Conservation (phyloP, 2,888 invertebrate genomes). For the Drosophila gaucha region DNA sequence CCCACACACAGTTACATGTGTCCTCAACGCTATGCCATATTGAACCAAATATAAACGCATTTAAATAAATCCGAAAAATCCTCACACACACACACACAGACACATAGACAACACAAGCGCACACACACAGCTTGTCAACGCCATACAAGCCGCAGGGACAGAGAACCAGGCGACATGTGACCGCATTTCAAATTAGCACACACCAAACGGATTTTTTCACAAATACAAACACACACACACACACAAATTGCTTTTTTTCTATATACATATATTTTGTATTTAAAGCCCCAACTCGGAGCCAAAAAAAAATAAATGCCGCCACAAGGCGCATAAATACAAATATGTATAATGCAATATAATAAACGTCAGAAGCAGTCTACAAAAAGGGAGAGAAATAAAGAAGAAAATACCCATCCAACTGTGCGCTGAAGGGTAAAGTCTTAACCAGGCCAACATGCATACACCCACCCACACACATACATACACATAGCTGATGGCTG, state of each 20-base stretch:
- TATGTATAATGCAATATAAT: conserved; percentile 75
- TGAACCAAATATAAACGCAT: conserved; percentile 67
- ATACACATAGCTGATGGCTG: conserved; percentile 5
- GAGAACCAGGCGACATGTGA: conserved; percentile 47
- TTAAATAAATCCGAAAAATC: conserved; percentile 73
- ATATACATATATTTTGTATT: conserved; percentile 37
- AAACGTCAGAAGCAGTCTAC: conserved; percentile 70
- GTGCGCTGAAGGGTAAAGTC: conserved; percentile 42
- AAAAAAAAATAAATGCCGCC: conserved; percentile 39
- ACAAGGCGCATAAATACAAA: conserved; percentile 71
- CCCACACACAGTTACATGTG: conserved; percentile 18
- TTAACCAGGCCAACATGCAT: conserved; percentile 24
- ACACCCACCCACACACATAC: not conserved
- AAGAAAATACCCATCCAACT: conserved; percentile 23
- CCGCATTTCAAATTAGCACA: conserved; percentile 76
- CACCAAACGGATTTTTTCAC: conserved; percentile 42
- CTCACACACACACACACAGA: conserved; percentile 27
- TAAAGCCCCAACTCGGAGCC: conserved; percentile 27
- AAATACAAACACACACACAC: conserved; percentile 8
- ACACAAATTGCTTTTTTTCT: not conserved
- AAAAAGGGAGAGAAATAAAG: conserved; percentile 22
- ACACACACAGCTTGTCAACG: conserved; percentile 27
- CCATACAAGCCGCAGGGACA: conserved; percentile 30
- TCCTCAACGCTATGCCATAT: conserved; percentile 54
- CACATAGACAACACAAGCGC: conserved; percentile 6